Evolutionary conservation across 1,140 invertebrate genomes (phyloP), one percentile per base, ranked within the genome.

Genomic region (Pseudomyrmex gracilis): DNA sequence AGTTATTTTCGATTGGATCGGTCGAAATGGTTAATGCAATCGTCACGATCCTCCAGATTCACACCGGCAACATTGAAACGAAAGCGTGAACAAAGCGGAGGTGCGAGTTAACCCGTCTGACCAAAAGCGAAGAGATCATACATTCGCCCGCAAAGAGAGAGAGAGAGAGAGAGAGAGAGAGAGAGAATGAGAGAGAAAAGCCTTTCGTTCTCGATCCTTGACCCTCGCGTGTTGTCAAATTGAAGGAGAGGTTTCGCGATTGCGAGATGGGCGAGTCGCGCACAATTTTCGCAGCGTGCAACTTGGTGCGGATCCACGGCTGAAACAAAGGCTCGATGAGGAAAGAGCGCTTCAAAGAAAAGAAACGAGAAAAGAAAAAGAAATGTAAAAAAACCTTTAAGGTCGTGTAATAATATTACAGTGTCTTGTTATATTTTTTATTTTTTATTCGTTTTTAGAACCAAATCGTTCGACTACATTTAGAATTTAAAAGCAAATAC

Each of bases 261-360:
- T 47, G 73, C 73, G 58, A 70, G 82, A 55, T 53, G 70, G 76
- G 34, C 63, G 78, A 34, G 34, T 80, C 66, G 57, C 51, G 61
- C 51, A 53, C 61, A 15, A 84, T 84, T 55, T 63, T 13, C 66
- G 73, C 17, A 66, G 63, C 49, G 74, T 64, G 61, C 43, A 73
- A 58, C 60, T 55, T 73, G 77, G 82, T 78, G 55, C 67, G 22
- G 55, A 17, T 10, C 22, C 22, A 17, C 15, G 24, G 45, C 4
- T 34, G 85, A 70, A 58, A 87, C 86, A 88, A 88, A 88, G 86
- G 58, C 64, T 80, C 57, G 85, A 51, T 74, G 86, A 87, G 86
- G 87, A 87, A 87, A 34, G 66, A 53, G 63, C 45, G 53, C 22
- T 51, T 60, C 22, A 20, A 66, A 70, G 47, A 24, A 83, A 34